These are phyloP conservation scores for Coryphaenoides rupestris DNA, from an alignment of 2,113 vertebrate species.

Conservation along the genomic window DNA sequence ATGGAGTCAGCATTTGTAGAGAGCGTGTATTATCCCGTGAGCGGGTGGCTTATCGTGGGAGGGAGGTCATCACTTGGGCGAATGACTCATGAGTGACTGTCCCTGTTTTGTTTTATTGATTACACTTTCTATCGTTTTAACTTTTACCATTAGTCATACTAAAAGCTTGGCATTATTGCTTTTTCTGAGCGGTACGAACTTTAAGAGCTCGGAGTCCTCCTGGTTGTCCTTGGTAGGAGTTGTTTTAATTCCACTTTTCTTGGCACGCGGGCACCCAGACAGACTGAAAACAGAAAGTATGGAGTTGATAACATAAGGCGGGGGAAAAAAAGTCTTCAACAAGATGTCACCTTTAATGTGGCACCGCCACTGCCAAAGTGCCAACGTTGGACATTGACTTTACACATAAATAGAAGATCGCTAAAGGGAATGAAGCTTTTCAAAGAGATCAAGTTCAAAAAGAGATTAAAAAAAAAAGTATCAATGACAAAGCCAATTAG, in stretches of 20 bases:
- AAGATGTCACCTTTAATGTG: constrained; percentile 17
- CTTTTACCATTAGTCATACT: constrained; percentile 66
- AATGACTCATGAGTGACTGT: constrained; percentile 44
- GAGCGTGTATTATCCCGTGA: constrained; percentile 50
- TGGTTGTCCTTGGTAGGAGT: constrained; percentile 96
- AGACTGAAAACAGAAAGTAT: constrained; percentile 88
- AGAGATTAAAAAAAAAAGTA: constrained; percentile 27
- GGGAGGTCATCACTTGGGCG: constrained; percentile 46
- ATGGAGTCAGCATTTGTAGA: constrained; percentile 55
- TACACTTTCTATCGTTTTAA: constrained; percentile 40
- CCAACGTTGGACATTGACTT: constrained; percentile 34
- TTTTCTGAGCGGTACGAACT: constrained; percentile 83
- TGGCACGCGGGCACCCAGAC: constrained; percentile 99
- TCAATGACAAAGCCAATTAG: neutral
- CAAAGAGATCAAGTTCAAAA: constrained; percentile 33
- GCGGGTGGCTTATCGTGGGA: constrained; percentile 30
- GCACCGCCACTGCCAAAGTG: constrained; percentile 14
- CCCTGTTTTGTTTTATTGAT: constrained; percentile 29
- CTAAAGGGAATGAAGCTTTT: constrained; percentile 37
- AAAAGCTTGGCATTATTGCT: constrained; percentile 66
- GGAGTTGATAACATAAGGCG: constrained; percentile 73
- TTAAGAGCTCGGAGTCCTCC: constrained; percentile 98
- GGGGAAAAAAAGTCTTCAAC: constrained; percentile 47
- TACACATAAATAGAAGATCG: constrained; percentile 38
- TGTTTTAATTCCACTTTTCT: constrained; percentile 97